These are phyloP conservation scores for Drosophila pseudotalamancana DNA, from an alignment of 2,888 invertebrate species.

Conservation along the genomic window DNA sequence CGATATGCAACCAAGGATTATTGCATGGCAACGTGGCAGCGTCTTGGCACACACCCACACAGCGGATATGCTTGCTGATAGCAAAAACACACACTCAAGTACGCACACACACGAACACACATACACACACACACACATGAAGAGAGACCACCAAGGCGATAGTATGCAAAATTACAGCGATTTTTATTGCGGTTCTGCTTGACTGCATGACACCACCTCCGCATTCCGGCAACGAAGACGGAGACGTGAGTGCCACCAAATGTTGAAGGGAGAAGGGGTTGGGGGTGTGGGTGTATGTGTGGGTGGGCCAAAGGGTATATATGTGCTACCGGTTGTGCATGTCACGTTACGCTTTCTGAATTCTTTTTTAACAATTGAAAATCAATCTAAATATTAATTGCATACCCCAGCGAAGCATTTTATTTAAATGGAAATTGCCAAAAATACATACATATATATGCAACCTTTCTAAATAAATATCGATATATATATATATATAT, in stretches of 20 bases:
- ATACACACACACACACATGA: not conserved
- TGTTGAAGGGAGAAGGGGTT: not conserved
- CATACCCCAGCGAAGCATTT: conserved; percentile 52
- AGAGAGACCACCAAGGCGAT: conserved; percentile 19
- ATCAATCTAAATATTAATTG: conserved; percentile 79
- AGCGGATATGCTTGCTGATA: conserved; percentile 38
- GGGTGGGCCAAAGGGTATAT: too few relatives aligned
- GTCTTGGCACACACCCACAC: conserved; percentile 37
- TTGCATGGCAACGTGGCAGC: conserved; percentile 40
- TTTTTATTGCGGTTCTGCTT: conserved; percentile 74
- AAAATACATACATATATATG: conserved; percentile 7
- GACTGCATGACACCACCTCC: conserved; percentile 56
- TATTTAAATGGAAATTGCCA: conserved; percentile 32
- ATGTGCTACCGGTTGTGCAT: conserved; percentile 8
- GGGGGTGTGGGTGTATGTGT: not conserved
- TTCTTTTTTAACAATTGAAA: conserved; percentile 65
- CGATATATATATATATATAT: not conserved
- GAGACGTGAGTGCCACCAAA: not conserved
- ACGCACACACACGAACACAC: conserved; percentile 10
- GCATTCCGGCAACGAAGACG: conserved; percentile 33
- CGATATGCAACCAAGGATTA: conserved; percentile 42
- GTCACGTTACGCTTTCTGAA: conserved; percentile 42
- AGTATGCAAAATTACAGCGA: conserved; percentile 69
- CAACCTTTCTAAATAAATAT: not conserved
- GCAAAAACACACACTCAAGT: conserved; percentile 15